Evolutionary conservation across 2,888 invertebrate species (phyloP), one percentile per base, ranked within the genome.

Genomic region (Synergus umbraculus): DNA sequence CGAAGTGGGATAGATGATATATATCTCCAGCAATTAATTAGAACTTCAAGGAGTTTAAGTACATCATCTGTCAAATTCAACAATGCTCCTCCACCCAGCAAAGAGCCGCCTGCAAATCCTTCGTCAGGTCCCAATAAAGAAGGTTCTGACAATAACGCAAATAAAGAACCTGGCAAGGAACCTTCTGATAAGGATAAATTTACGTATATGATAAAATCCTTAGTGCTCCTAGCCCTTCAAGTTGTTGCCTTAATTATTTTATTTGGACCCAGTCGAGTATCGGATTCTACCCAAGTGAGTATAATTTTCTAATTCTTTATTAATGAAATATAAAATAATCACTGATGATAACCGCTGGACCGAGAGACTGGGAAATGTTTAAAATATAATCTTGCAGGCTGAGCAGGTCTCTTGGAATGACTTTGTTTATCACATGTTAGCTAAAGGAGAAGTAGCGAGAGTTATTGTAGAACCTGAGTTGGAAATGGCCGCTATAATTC

Each of bases 381-480:
- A 5, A 37, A 37, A 37, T 37, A 7, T 37, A 37, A 37, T 37
- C 37, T 37, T 37, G 5, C 73, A 54, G 49, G n/a, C n/a, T 7
- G 37, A 37, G 8, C 49, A 73, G 76, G 96, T 98, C 2, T 97
- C 98, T 0, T 99, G 99, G 99, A 98, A 98, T 92, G 98, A 99
- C 93, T 99, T 99, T 93, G 95, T 98, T 0, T 96, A 98, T 92
- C 96, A 98, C 82, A 97, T 99, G 97, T 92, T 99, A 78, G 96
- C 97, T 0, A 97, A 97, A 90, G 99, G 99, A 15, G 98, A 99
- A 93, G 98, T 98, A 0, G 96, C 97, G 87, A 96, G 97, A 92
- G 93, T 98, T 12, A 95, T 97, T 83, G 96, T 98, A 0, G 93
- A 96, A 63, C 98, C 98, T 0, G 97, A 97, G 89, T 93, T 96